A percentile compares a stretch with the other conserved stretches of the same genome.
These are phyloP conservation scores for Etia nguti DNA, from an alignment of 2,113 vertebrate species.

Conservation along the genomic window DNA sequence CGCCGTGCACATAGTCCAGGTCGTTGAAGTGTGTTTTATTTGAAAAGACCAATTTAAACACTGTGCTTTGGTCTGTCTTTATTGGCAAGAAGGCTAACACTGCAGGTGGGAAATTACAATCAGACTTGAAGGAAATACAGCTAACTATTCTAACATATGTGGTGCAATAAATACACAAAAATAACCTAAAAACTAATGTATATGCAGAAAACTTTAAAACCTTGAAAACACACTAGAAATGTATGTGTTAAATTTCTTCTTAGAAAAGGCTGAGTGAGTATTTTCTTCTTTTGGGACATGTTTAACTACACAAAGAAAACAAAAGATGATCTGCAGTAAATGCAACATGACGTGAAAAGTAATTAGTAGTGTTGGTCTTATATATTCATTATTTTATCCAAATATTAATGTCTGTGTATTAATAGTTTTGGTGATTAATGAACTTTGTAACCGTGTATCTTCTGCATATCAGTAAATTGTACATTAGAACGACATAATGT, in stretches of 20 bases:
- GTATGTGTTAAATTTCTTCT: neutral
- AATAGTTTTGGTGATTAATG: neutral
- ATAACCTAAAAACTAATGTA: accelerated
- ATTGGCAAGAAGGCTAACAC: neutral
- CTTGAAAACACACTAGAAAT: neutral
- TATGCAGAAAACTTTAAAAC: neutral
- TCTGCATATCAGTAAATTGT: neutral
- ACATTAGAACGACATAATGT: neutral
- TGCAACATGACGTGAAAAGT: neutral
- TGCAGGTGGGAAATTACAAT: neutral
- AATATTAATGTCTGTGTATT: neutral
- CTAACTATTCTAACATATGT: neutral
- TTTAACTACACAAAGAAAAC: neutral
- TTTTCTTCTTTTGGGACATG: neutral
- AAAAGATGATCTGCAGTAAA: neutral
- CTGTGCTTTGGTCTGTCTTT: neutral
- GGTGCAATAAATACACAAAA: neutral
- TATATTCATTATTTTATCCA: neutral
- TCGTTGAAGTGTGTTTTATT: neutral
- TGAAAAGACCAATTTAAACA: neutral
- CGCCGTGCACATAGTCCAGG: neutral
- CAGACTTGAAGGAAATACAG: neutral
- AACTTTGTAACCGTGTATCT: neutral
- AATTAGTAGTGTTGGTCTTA: neutral
- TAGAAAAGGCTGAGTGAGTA: neutral